phyloP scores from a whole-genome alignment of 1,140 invertebrate genomes.

The Euglossa dilemma region DNA sequence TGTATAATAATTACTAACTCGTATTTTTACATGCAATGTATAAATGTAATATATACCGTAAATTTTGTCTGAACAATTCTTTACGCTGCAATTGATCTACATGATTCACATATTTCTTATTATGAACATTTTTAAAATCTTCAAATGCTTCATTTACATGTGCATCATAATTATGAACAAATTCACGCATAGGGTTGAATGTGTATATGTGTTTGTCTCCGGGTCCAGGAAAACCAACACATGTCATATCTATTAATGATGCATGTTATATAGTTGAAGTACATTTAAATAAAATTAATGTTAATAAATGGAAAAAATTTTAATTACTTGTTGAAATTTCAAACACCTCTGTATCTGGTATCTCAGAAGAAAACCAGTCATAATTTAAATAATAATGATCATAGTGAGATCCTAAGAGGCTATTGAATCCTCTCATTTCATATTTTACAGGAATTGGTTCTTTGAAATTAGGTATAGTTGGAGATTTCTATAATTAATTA shows the following conservation, averaged over 20 bases:
- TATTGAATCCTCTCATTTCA: slow-evolving; percentile 97
- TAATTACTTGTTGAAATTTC: slow-evolving; percentile 84
- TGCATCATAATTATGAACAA: slow-evolving; percentile 87
- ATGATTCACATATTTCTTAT: slow-evolving; percentile 86
- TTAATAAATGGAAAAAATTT: slow-evolving; percentile 29
- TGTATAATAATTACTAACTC: slow-evolving; percentile 33
- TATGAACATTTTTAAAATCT: slow-evolving; percentile 89
- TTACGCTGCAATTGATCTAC: slow-evolving; percentile 88
- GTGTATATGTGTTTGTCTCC: slow-evolving; percentile 89
- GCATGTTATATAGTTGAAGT: neutral
- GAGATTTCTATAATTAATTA: slow-evolving; percentile 70
- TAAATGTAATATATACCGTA: slow-evolving; percentile 83
- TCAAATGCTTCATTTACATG: slow-evolving; percentile 92
- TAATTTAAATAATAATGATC: slow-evolving; percentile 97
- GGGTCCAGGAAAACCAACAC: slow-evolving; percentile 93
- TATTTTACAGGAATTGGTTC: slow-evolving; percentile 89
- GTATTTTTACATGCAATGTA: neutral
- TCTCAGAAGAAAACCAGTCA: slow-evolving; percentile 86
- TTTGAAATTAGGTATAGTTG: slow-evolving; percentile 73
- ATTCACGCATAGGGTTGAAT: slow-evolving; percentile 97
- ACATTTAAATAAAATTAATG: slow-evolving; percentile 8
- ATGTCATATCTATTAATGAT: slow-evolving; percentile 85
- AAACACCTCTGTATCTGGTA: slow-evolving; percentile 88
- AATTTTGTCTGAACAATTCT: slow-evolving; percentile 94
- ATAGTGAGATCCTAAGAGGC: slow-evolving; percentile 95